Evolutionary conservation across 1,140 invertebrate genomes (phyloP).

Genomic region (Cotesia chilonis): DNA sequence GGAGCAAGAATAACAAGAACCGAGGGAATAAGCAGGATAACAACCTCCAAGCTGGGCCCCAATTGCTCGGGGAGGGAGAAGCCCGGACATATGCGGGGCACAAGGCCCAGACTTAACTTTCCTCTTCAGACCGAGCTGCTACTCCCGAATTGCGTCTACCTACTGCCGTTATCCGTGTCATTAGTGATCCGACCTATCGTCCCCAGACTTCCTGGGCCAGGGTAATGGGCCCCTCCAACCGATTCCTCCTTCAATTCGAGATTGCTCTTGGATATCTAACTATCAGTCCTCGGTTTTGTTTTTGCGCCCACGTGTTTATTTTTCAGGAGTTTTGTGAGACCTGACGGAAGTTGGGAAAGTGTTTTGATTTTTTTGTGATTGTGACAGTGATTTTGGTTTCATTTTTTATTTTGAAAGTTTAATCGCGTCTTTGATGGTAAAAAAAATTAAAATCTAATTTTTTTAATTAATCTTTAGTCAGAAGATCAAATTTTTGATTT

Average conservation of each 20-base stretch:
- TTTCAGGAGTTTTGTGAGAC: not conserved
- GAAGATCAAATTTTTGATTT: no score
- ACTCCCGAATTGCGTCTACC: slow-evolving; percentile 40
- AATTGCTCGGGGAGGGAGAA: slow-evolving; percentile 11
- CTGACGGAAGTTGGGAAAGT: not conserved
- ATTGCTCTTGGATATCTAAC: slow-evolving; percentile 1
- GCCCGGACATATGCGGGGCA: slow-evolving; percentile 8
- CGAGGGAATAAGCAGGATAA: not conserved
- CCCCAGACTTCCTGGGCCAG: not conserved
- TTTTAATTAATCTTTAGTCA: no score
- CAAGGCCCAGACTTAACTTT: slow-evolving; percentile 38
- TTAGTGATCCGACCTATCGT: slow-evolving; percentile 42
- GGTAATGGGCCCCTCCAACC: slow-evolving; percentile 2
- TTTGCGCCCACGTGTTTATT: not conserved
- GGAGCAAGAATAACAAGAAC: not conserved
- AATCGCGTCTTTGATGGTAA: no score
- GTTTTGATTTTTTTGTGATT: not conserved
- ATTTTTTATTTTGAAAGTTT: no score
- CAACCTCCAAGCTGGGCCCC: no score
- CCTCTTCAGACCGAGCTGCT: slow-evolving; percentile 50
- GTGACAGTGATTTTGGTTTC: not conserved
- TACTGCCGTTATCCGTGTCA: slow-evolving; percentile 47
- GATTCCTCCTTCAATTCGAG: not conserved
- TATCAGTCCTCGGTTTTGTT: not conserved
- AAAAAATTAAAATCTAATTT: no score